Evolutionary conservation across 2,888 invertebrate genomes (phyloP).

Genomic region (Dolichopus griseipennis): DNA sequence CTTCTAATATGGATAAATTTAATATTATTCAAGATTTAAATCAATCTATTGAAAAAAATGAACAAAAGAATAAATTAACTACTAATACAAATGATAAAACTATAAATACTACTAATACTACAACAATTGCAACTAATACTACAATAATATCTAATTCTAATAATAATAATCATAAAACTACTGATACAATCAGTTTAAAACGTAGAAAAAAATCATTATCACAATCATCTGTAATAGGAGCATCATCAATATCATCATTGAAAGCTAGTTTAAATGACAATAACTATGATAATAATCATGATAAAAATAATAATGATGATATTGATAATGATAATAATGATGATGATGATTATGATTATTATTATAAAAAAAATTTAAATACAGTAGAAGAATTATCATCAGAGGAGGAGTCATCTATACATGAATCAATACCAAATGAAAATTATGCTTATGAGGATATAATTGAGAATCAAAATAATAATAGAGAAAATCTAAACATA

Average conservation of each 20-base stretch:
- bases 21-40: background rate
- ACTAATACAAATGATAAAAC: background rate
- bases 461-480: background rate
- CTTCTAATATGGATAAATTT: background rate
- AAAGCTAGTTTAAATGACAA: background rate
- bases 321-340: background rate
- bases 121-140: too few relatives aligned
- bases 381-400: background rate
- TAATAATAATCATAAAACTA: background rate
- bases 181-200: background rate
- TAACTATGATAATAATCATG: too few relatives aligned
- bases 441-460: constrained; percentile 2
- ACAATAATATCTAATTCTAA: background rate
- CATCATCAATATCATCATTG: background rate
- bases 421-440: background rate
- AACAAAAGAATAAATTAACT: background rate
- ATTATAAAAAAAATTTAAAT: background rate
- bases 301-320: too few relatives aligned
- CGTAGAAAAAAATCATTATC: background rate
- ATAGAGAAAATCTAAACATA: background rate
- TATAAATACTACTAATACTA: too few relatives aligned
- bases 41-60: background rate
- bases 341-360: background rate
- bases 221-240: background rate
- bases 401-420: background rate